Base-by-base conservation (phyloP, 37 sponge, comb jelly and placozoan species). In the Spongilla lacustris region DNA sequence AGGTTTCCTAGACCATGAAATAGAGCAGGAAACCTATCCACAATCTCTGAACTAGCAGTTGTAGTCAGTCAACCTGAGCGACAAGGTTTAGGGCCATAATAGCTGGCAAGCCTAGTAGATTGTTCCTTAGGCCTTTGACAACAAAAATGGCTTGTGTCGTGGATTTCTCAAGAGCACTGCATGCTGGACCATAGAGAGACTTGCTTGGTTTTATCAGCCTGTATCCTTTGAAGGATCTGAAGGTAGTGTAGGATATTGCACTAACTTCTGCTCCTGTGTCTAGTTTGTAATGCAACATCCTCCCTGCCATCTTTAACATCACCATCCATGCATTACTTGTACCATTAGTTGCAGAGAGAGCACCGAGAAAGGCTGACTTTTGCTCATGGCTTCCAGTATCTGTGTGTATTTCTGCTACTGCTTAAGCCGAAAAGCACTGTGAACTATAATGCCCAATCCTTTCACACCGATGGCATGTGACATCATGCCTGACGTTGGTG, bases 391-490 rank as follows among this genome's bases (percentile, higher is more conserved):
- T 27, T 37, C 66, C 83, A 28, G 14, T 32, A 32, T 72, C 73
- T 72, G 32, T 32, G 73, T 72, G 31, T 72, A 72, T 30, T 6
- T 48, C 38, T 30, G 21, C 29, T 24, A 84, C 35, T 67, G 32
- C 34, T 46, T 33, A 9, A 31, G n/a, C 27, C 1, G 48, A 50
- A 50, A 31, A 74, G 34, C 84, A 84, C 5, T 74, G 87, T 24
- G 82, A 70, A 22, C 31, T 69, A 79, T 76, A 86, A 67, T 91
- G 91, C 17, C 87, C 91, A 58, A 77, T 91, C 67, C 73, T 86
- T 14, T 76, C 24, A 49, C 90, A 90, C 21, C 76, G 71, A 31
- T 77, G 71, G 34, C 91, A 91, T 38, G 68, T 71, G 10, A 58
- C 84, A 28, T 74, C 79, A 89, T 69, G 73, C 74, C 36, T 78